Percentiles rank a stretch among this genome's conserved stretches.
phyloP scores from a whole-genome alignment of 1,140 invertebrate genomes.

The Lepidurus apus region DNA sequence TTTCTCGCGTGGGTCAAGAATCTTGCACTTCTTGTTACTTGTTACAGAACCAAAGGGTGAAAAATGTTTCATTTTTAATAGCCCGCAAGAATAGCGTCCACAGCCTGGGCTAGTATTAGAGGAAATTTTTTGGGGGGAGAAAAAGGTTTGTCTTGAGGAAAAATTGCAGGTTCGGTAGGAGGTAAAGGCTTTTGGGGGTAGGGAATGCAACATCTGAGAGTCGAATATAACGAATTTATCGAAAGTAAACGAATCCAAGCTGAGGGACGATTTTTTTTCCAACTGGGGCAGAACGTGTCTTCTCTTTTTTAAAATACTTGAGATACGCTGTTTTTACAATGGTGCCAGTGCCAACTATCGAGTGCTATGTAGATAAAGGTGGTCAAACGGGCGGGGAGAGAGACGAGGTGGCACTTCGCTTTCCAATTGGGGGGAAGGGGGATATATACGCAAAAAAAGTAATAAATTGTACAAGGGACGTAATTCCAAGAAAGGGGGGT shows the following conservation, averaged over 20 bases:
- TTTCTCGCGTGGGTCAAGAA: background rate
- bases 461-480: background rate
- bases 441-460: background rate
- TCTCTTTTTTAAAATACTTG: background rate
- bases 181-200: background rate
- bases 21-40: constrained; percentile 5
- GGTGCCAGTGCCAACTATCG: constrained; percentile 20
- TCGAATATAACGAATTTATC: background rate
- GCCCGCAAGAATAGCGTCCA: background rate
- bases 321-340: constrained; percentile 15
- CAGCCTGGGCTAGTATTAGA: background rate
- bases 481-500: background rate
- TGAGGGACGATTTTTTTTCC: constrained; percentile 5
- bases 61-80: constrained; percentile 12
- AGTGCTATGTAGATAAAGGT: constrained; percentile 22
- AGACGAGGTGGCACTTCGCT: background rate
- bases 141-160: background rate
- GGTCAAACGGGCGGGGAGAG: background rate
- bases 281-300: constrained; percentile 3
- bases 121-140: background rate
- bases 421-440: background rate
- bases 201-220: constrained; percentile 1
- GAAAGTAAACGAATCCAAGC: constrained; percentile 6
- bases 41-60: background rate
- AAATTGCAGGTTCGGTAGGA: background rate